Evolutionary conservation across 2,113 vertebrate genomes (phyloP), one percentile per base, ranked within the genome.

Genomic region (Callaeas wilsoni): DNA sequence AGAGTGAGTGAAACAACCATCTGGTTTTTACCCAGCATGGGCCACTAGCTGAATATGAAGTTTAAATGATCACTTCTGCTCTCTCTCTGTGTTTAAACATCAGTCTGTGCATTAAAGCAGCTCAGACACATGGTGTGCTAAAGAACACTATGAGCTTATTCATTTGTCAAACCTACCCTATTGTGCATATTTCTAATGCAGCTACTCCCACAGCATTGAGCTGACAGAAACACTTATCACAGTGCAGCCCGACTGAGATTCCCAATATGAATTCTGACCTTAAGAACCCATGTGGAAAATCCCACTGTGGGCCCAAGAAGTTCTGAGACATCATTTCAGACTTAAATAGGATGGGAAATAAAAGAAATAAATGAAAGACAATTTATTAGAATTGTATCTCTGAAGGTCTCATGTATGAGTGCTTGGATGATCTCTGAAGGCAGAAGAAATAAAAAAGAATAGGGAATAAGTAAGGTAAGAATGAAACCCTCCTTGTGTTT

Each of bases 151-250:
- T 86, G 71, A 12, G 0, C 73, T 84, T 93, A 88, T 93, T 94
- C 73, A 86, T 94, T 90, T 64, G 80, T 92, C 88, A 93, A 89
- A 56, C 60, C 47, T 74, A 75, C 64, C 32, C 39, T 84, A 87
- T 81, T 93, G 76, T 78, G 89, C 44, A 21, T 75, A 71, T 95
- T 96, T 93, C 69, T 93, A 87, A 90, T 39, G 86, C 49, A 87
- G 60, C n/a, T 90, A 95, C 92, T 81, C 86, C 90, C 67, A 93
- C 91, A 93, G 60, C 57, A 71, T 0, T 46, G 68, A 63, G 68
- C 52, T 93, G 88, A 90, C 57, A 96, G 85, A 94, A 87, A 56
- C 0, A 1, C 26, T 87, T 92, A 62, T 46, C 56, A 35, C 27
- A 46, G 23, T 22, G 30, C 0, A 0, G 26, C n/a, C 64, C 49